Evolutionary conservation across 2,113 vertebrate species (phyloP).

Genomic region (Pelodiscus sinensis): DNA sequence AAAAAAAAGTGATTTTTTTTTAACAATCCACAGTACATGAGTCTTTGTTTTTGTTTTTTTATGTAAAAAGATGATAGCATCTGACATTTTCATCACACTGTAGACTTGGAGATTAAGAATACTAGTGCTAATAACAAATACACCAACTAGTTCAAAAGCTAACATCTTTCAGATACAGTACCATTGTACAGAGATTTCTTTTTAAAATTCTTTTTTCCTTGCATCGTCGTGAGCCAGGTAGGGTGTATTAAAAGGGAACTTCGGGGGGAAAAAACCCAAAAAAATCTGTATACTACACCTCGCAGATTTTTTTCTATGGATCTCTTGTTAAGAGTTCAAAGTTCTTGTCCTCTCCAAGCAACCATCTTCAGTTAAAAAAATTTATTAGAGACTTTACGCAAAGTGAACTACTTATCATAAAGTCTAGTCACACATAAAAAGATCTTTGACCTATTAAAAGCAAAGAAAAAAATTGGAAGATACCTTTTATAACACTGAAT

Average conservation of each 20-base stretch:
- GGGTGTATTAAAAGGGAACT: slow-evolving; percentile 45
- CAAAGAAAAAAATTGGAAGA: slow-evolving; percentile 40
- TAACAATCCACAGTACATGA: slow-evolving; percentile 63
- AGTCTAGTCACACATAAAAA: slow-evolving; percentile 60
- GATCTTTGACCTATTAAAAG: slow-evolving; percentile 73
- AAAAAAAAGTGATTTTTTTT: slow-evolving; percentile 12
- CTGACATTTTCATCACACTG: slow-evolving; percentile 63
- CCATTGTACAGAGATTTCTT: slow-evolving; percentile 48
- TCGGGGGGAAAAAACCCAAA: not conserved
- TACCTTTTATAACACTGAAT: slow-evolving; percentile 71
- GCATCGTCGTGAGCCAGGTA: slow-evolving; percentile 23
- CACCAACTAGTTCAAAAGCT: slow-evolving; percentile 60
- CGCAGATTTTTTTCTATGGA: not conserved
- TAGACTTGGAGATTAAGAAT: slow-evolving; percentile 59
- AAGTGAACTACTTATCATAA: slow-evolving; percentile 50
- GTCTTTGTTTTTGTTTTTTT: slow-evolving; percentile 40
- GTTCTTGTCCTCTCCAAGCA: slow-evolving; percentile 26
- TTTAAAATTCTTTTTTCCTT: slow-evolving; percentile 16
- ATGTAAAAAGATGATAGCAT: slow-evolving; percentile 58
- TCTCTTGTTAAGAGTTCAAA: slow-evolving; percentile 42
- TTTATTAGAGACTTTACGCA: slow-evolving; percentile 66
- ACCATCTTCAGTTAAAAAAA: not conserved
- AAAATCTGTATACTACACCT: slow-evolving; percentile 16
- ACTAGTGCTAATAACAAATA: slow-evolving; percentile 62
- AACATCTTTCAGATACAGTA: slow-evolving; percentile 60